A percentile compares a stretch with the other conserved stretches of the same genome.
Conservation (phyloP, 2,888 invertebrate species). For the Anoplius nigerrimus region DNA sequence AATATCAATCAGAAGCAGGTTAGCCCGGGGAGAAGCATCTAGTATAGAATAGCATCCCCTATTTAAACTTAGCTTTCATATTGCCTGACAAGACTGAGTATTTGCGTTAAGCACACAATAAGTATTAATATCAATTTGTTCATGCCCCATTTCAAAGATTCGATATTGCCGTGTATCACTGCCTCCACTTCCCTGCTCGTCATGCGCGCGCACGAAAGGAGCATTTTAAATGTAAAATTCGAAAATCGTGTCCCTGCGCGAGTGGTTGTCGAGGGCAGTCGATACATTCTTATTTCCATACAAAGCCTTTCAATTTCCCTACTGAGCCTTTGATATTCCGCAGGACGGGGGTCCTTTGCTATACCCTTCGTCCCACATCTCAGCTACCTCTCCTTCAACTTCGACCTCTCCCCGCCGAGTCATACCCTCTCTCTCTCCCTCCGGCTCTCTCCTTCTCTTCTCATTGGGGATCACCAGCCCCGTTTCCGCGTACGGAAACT, state of each 20-base stretch:
- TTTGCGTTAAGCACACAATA: no score
- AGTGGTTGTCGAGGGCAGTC: conserved; percentile 64
- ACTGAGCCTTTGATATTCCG: conserved; percentile 69
- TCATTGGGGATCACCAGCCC: neutral
- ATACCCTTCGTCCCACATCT: conserved; percentile 24
- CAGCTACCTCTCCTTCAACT: conserved; percentile 18
- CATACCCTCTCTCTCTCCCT: conserved; percentile 15
- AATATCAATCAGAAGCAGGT: no score
- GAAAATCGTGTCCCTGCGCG: conserved; percentile 55
- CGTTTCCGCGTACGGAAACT: conserved; percentile 40
- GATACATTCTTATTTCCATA: conserved; percentile 71
- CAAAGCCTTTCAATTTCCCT: conserved; percentile 73
- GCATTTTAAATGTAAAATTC: conserved; percentile 54
- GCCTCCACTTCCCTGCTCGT: no score
- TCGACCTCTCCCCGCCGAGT: conserved; percentile 22
- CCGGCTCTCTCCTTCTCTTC: conserved; percentile 12
- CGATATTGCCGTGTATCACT: no score
- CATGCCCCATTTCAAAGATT: no score
- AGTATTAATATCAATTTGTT: no score
- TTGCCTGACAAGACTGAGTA: no score
- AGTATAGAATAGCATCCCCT: no score
- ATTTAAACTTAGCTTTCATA: no score
- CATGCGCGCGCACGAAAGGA: no score
- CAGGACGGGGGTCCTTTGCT: conserved; percentile 58
- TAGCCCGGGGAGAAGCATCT: no score